Base-by-base conservation (phyloP, 2,113 vertebrate genomes). In the Rutilus rutilus region DNA sequence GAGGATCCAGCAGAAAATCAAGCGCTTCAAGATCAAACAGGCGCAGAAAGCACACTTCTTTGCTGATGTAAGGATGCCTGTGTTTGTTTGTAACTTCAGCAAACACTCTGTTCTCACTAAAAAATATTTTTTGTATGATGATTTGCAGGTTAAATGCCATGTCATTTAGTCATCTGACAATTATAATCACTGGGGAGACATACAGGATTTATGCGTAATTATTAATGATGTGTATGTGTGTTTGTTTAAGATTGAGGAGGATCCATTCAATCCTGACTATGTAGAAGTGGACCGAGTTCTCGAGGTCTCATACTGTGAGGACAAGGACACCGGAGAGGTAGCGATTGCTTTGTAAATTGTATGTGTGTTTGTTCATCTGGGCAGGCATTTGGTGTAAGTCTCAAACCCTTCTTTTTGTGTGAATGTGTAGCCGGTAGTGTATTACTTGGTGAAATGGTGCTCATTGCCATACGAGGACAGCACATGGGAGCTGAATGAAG, bases 1-100 rank as follows among this genome's bases (percentile, higher is more conserved):
- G 96, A 97, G 98, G 94, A 99, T 99, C 92, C 98, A 98, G 91
- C 98, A 98, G 95, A 99, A 99, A 96, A 99, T 99, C 93, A 99
- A 99, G 93, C 96, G 98, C 86, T 99, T 99, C 93, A 99, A 98
- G 95, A 92, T 97, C 88, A 97, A 98, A 94, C 98, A 99, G 93
- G 98, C 98, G 87, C 98, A 99, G 92, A 97, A 97, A 94, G 97
- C 97, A 75, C 97, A 98, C 93, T 97, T 99, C 94, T 99, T 99
- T 90, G 97, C 98, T 92, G 97, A 99, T 89, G 98, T 99, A 95
- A 98, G 98, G 62, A 50, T 87, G 45, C 83, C 77, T 27, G 54
- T 85, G 77, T 78, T 78, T 82, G 60, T 80, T 47, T 54, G 76
- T 83, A 27, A 54, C 17, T 86, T 80, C 83, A 77, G 85, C 60